These are phyloP conservation scores for Carollia perspicillata DNA, from an alignment of 2,113 vertebrate species.

Conservation along the genomic window DNA sequence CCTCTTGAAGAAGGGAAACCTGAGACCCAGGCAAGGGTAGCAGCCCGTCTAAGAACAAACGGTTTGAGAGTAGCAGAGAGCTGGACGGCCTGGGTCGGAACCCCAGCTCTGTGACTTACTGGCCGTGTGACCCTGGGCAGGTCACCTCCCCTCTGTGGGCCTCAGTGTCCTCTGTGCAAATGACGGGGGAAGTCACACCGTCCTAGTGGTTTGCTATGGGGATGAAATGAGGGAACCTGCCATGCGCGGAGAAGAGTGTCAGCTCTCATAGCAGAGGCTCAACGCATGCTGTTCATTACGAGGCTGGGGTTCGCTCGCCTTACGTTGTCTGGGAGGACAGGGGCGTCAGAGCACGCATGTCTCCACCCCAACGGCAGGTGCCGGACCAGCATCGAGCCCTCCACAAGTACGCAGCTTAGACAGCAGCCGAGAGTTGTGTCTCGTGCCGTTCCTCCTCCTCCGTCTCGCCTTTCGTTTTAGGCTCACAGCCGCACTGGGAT, in stretches of 20 bases:
- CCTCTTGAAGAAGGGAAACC: not conserved
- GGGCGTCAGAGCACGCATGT: rapidly evolving
- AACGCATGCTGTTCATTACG: no score
- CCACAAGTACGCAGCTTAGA: not conserved
- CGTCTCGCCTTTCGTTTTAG: not conserved
- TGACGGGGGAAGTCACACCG: not conserved
- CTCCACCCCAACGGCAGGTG: not conserved
- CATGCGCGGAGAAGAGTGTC: no score
- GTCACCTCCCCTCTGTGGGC: not conserved
- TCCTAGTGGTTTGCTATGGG: not conserved
- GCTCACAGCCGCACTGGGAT: no score
- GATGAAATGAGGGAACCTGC: not conserved
- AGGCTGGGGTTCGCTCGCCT: not conserved
- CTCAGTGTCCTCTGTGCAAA: not conserved
- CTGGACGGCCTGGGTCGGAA: not conserved
- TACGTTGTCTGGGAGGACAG: not conserved
- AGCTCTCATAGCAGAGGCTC: not conserved
- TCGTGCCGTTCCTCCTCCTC: not conserved
- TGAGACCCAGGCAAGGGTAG: not conserved
- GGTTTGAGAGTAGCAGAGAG: not conserved
- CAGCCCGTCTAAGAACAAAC: not conserved
- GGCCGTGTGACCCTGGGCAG: not conserved
- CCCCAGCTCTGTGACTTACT: not conserved
- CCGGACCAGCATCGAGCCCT: not conserved
- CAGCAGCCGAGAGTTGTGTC: not conserved